Evolutionary conservation across 2,113 vertebrate genomes (phyloP).

Genomic region (Oreocharis arfaki): DNA sequence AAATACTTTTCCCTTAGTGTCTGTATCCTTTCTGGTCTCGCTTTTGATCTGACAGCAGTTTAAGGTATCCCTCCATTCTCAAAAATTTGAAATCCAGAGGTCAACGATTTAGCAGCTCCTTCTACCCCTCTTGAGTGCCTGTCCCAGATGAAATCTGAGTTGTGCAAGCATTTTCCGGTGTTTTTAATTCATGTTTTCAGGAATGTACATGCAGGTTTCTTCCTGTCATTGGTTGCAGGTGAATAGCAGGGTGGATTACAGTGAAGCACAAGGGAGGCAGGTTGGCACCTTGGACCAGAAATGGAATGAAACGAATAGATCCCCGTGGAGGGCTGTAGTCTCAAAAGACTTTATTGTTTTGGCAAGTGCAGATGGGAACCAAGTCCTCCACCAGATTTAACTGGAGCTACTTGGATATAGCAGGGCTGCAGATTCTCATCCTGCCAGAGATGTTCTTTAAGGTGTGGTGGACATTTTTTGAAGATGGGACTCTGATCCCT

Average conservation of each 20-base stretch:
- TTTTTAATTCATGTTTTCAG: not conserved
- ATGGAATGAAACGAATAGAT: not conserved
- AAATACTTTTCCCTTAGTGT: not conserved
- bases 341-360: not conserved
- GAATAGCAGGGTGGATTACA: not conserved
- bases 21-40: not conserved
- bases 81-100: not conserved
- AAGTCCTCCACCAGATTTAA: not conserved
- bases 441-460: not conserved
- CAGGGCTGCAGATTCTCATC: not conserved
- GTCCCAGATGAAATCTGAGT: not conserved
- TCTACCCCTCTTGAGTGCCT: not conserved
- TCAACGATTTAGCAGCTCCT: not conserved
- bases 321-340: not conserved
- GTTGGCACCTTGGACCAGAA: not conserved
- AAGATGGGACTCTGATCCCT: not conserved
- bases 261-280: not conserved
- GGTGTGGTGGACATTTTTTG: not conserved
- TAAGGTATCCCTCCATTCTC: not conserved
- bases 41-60: not conserved
- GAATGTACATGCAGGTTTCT: not conserved
- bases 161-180: not conserved
- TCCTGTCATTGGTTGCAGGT: not conserved
- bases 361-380: not conserved
- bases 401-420: not conserved